Percentiles rank a stretch among this genome's conserved stretches.
Conservation (phyloP, 2,888 invertebrate genomes). For the Gibbula magus region DNA sequence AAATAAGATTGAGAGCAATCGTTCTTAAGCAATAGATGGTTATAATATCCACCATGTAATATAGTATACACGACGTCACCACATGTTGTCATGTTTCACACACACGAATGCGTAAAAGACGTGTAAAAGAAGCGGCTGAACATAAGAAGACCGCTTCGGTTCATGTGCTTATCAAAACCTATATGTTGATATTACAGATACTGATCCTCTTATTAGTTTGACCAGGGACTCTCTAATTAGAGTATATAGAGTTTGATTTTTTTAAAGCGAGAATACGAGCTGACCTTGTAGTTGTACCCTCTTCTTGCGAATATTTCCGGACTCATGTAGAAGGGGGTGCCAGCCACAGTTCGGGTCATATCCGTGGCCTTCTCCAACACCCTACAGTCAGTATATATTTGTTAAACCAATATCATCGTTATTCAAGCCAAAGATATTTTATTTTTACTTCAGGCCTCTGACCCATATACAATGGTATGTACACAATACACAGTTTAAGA, state of each 20-base stretch:
- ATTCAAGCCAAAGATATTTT: not conserved
- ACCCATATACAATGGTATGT: no score
- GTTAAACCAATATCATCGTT: not conserved
- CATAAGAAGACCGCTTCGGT: no score
- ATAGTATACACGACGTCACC: no score
- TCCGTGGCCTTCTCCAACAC: constrained; percentile 71
- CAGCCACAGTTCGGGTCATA: constrained; percentile 75
- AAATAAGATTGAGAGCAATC: constrained; percentile 26
- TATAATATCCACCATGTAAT: no score
- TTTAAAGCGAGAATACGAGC: not conserved
- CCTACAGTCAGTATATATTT: constrained; percentile 56
- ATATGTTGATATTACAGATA: no score
- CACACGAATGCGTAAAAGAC: no score
- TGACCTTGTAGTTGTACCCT: constrained; percentile 75
- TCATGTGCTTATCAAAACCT: no score
- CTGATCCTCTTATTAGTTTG: no score
- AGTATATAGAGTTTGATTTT: no score
- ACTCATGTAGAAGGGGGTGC: constrained; percentile 76
- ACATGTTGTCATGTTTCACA: no score
- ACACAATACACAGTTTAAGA: not conserved
- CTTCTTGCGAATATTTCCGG: constrained; percentile 75
- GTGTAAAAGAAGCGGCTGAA: no score
- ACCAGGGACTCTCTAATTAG: not conserved
- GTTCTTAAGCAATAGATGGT: no score
- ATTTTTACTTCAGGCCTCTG: not conserved